Evolutionary conservation across 1,140 invertebrate genomes (phyloP).

Genomic region (Rhyacophila brunnea): DNA sequence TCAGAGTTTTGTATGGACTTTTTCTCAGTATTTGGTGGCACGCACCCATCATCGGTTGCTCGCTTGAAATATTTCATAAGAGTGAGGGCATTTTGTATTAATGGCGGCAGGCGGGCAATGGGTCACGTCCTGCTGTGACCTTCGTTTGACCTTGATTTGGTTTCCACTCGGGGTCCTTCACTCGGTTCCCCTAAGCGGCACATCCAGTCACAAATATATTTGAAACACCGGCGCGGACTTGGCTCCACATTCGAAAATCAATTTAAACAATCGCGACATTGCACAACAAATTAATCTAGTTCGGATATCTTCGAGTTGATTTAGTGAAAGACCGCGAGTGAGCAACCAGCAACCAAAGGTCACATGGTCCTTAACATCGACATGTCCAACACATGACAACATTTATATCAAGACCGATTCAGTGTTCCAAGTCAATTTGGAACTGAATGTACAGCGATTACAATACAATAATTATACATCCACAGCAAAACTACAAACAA

Average conservation of each 20-base stretch:
- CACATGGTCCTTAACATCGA: constrained; percentile 35
- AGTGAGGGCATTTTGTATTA: constrained; percentile 5
- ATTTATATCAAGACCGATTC: constrained; percentile 34
- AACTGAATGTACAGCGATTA: constrained; percentile 37
- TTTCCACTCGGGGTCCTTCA: constrained; percentile 64
- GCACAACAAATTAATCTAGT: no score
- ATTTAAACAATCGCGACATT: no score
- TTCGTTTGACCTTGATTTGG: constrained; percentile 67
- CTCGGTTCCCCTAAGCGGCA: constrained; percentile 42
- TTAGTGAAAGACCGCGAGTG: constrained; percentile 37
- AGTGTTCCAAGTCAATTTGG: constrained; percentile 38
- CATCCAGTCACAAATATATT: constrained; percentile 33
- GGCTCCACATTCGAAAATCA: constrained; percentile 1
- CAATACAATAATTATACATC: constrained; percentile 35
- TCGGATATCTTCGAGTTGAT: background rate
- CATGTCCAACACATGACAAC: constrained; percentile 36
- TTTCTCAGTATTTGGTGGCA: background rate
- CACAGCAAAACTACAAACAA: constrained; percentile 34
- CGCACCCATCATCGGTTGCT: background rate
- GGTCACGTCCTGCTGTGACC: constrained; percentile 65
- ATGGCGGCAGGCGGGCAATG: constrained; percentile 41
- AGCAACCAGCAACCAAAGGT: constrained; percentile 36
- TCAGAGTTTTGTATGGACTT: background rate
- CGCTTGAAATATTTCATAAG: background rate
- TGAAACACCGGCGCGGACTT: constrained; percentile 21